Percentiles rank a stretch among this genome's conserved stretches.
Conservation (phyloP, 2,797 vertebrate species). For the Sphenopsis melanotis region DNA sequence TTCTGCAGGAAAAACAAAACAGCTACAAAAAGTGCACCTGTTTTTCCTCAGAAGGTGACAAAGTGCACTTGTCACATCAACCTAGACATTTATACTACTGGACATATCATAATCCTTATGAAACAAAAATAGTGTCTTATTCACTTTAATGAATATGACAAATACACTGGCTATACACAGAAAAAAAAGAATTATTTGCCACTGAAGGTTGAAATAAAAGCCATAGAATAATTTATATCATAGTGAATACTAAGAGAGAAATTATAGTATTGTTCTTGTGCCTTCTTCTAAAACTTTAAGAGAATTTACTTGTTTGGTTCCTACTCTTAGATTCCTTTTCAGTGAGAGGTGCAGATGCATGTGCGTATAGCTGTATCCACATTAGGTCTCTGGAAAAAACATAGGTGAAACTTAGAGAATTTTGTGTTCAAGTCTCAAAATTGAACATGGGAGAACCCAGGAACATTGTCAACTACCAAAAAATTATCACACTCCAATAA, state of each 20-base stretch:
- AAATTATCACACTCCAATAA: neutral
- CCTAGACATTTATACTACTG: neutral
- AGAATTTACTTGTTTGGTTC: neutral
- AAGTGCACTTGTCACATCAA: neutral
- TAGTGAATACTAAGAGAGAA: neutral
- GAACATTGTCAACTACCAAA: neutral
- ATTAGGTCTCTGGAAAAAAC: neutral
- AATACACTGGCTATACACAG: neutral
- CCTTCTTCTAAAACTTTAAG: neutral
- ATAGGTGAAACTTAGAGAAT: neutral
- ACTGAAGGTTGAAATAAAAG: neutral
- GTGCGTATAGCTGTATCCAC: fast-evolving
- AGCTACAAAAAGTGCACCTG: neutral
- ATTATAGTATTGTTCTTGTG: neutral
- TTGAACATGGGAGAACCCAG: neutral
- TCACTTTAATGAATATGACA: neutral
- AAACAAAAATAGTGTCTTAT: neutral
- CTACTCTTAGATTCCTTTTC: neutral
- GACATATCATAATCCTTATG: neutral
- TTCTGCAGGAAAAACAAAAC: neutral
- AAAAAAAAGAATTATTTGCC: neutral
- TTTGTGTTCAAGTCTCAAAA: neutral
- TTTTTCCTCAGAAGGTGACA: neutral
- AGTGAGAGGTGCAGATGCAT: neutral
- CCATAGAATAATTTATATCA: neutral